Evolutionary conservation across 2,888 invertebrate genomes (phyloP).

Genomic region (Ophion costatus): DNA sequence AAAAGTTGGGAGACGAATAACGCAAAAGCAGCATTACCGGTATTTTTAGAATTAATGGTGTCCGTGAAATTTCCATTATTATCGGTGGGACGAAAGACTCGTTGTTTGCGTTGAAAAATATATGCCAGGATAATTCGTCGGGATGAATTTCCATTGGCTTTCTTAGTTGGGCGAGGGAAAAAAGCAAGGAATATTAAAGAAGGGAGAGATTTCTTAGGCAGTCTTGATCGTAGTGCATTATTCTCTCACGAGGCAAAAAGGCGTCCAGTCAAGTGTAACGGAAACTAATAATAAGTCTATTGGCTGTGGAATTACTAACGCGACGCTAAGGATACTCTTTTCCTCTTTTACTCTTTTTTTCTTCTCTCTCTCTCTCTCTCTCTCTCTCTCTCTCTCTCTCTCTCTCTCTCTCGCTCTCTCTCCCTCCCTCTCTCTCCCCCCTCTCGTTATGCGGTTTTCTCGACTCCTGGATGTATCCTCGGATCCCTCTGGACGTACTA

Average conservation of each 20-base stretch:
- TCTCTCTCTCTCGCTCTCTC: slow-evolving; percentile 18
- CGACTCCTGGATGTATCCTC: slow-evolving; percentile 49
- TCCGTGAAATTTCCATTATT: slow-evolving; percentile 17
- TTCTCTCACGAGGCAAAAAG: slow-evolving; percentile 69
- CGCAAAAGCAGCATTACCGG: not conserved
- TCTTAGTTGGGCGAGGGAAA: slow-evolving; percentile 60
- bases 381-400: not conserved
- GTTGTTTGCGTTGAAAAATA: slow-evolving; percentile 28
- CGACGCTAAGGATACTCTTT: slow-evolving; percentile 38
- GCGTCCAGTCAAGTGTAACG: slow-evolving; percentile 71
- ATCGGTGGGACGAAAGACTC: slow-evolving; percentile 11
- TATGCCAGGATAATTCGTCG: slow-evolving; percentile 49
- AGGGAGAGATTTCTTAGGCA: slow-evolving; percentile 18
- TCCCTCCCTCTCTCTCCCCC: slow-evolving; percentile 20
- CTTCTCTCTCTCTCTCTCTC: slow-evolving; percentile 6
- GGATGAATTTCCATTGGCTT: slow-evolving; percentile 84
- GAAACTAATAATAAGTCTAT: slow-evolving; percentile 66
- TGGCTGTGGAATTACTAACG: slow-evolving; percentile 49
- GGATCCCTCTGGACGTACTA: slow-evolving; percentile 29
- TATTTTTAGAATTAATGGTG: not conserved
- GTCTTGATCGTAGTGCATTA: slow-evolving; percentile 19
- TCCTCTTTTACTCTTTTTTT: slow-evolving; percentile 16
- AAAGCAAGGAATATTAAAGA: slow-evolving; percentile 3
- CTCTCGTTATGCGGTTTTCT: slow-evolving; percentile 53
- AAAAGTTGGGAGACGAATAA: not conserved